A percentile compares a stretch with the other conserved stretches of the same genome.
Conservation (phyloP, 2,113 vertebrate species). For the Myotis lucifugus region DNA sequence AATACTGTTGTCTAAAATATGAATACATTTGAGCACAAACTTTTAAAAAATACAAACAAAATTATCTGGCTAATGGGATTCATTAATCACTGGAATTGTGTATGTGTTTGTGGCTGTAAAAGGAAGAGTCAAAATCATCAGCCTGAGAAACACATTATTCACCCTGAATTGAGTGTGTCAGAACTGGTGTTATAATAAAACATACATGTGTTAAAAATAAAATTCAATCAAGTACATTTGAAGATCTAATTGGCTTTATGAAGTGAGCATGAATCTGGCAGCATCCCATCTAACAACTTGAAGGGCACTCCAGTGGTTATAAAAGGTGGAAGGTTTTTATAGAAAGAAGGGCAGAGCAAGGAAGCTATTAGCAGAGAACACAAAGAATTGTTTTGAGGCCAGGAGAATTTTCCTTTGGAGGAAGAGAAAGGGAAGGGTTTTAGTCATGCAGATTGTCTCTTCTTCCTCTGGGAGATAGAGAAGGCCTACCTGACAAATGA, state of each 20-base stretch:
- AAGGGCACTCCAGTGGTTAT: no score
- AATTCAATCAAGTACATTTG: background rate
- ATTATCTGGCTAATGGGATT: conserved; percentile 8
- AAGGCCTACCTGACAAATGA: background rate
- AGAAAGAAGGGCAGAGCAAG: background rate
- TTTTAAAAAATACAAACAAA: background rate
- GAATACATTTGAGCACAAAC: background rate
- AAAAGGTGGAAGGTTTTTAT: background rate
- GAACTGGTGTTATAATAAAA: background rate
- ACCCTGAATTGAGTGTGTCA: background rate
- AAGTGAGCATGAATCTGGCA: background rate
- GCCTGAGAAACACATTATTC: background rate
- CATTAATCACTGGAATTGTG: background rate
- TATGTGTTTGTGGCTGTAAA: background rate
- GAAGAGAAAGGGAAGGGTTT: background rate
- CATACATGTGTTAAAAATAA: background rate
- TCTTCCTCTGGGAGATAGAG: background rate
- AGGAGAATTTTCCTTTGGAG: background rate
- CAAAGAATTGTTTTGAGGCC: background rate
- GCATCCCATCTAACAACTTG: background rate
- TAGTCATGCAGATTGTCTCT: background rate
- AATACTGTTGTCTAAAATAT: conserved; percentile 41
- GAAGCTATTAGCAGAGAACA: background rate
- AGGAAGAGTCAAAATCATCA: background rate
- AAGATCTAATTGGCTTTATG: background rate